Evolutionary conservation across 2,113 vertebrate genomes (phyloP).

Genomic region (Syngnathoides biaculeatus): DNA sequence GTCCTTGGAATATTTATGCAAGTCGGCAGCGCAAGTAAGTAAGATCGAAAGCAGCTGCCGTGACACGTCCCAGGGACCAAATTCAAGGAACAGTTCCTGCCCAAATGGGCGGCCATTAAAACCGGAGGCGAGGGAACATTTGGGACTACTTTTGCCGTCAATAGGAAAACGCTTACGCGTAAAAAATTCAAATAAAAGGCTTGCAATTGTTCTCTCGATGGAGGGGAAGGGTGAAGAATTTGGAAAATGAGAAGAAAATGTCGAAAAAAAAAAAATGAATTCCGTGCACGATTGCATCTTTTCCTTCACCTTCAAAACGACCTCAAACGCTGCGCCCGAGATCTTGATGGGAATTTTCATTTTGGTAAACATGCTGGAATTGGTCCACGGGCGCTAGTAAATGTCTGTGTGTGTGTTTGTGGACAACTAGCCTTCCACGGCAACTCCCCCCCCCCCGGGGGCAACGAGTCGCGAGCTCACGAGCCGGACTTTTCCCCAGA

Average conservation of each 20-base stretch:
- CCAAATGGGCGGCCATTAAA: too few species aligned
- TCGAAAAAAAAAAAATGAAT: too few species aligned
- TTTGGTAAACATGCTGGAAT: conserved; percentile 25
- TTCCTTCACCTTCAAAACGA: background rate
- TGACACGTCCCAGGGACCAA: too few species aligned
- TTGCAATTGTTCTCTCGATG: too few species aligned
- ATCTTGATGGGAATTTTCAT: conserved; percentile 19
- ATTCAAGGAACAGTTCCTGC: too few species aligned
- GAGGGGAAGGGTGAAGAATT: too few species aligned
- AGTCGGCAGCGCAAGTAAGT: background rate
- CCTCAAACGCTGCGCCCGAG: background rate
- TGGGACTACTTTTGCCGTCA: too few species aligned
- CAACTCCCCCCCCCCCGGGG: background rate
- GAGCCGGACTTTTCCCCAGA: background rate
- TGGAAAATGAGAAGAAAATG: too few species aligned
- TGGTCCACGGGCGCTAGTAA: conserved; percentile 5
- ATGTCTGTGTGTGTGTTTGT: conserved; percentile 12
- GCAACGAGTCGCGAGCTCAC: background rate
- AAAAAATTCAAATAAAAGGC: too few species aligned
- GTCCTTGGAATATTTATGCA: background rate
- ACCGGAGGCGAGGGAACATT: too few species aligned
- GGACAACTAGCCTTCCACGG: conserved; percentile 25
- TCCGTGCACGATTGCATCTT: background rate
- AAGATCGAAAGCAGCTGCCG: too few species aligned
- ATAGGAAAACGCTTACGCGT: too few species aligned